These are phyloP conservation scores for Chrysotoxum bicinctum DNA, from an alignment of 2,888 invertebrate genomes.

Conservation along the genomic window DNA sequence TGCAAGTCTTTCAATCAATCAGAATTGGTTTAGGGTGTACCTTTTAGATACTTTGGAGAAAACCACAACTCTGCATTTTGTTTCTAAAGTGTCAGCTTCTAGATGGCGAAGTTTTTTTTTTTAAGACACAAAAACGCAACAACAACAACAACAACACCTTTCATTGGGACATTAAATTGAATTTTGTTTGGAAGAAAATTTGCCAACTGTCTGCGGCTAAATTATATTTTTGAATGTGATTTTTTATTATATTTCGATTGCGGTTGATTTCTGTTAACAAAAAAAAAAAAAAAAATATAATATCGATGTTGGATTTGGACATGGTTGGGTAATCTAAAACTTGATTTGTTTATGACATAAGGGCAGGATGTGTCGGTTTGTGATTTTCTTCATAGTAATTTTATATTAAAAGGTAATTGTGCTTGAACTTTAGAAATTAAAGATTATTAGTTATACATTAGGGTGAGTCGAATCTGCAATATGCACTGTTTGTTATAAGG, in stretches of 20 bases:
- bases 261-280: conserved; percentile 48
- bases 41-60: conserved; percentile 16
- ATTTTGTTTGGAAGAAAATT: conserved; percentile 52
- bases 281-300: background rate
- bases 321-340: conserved; percentile 34
- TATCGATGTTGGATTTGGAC: conserved; percentile 13
- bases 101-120: background rate
- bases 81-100: conserved; percentile 62
- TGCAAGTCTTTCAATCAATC: conserved; percentile 62
- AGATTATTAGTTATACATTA: no score
- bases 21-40: conserved; percentile 21
- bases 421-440: no score
- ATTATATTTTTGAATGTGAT: conserved; percentile 62
- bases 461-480: no score
- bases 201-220: conserved; percentile 70
- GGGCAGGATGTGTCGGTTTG: conserved; percentile 42
- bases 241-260: conserved; percentile 67
- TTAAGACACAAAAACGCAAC: background rate
- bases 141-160: conserved; percentile 29
- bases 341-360: conserved; percentile 29
- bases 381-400: background rate
- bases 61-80: conserved; percentile 64
- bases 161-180: conserved; percentile 44
- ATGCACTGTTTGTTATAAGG: no score
- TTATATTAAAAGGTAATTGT: background rate